phyloP scores from a whole-genome alignment of 2,888 invertebrate species.

The Zaprionus lineosus region DNA sequence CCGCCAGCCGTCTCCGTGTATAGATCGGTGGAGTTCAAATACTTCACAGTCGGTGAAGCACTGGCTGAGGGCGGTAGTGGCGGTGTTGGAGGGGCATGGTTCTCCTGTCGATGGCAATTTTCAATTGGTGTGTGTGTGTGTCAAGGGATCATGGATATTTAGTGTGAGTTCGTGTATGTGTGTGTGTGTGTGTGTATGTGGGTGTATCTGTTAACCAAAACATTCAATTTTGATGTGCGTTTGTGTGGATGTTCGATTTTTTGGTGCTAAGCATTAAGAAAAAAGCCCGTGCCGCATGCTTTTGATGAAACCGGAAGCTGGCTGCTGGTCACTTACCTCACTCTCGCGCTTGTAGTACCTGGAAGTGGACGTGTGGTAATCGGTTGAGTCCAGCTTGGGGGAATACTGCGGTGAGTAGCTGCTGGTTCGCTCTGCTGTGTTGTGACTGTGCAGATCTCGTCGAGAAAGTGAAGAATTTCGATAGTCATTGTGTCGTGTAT shows the following conservation, averaged over 20 bases:
- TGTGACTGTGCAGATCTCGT: conserved; percentile 70
- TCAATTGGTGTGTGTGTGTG: conserved; percentile 48
- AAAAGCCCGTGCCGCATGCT: conserved; percentile 45
- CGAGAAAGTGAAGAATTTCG: conserved; percentile 75
- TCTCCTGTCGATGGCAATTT: conserved; percentile 75
- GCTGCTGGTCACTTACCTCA: conserved; percentile 75
- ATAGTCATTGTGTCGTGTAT: conserved; percentile 81
- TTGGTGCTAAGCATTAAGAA: conserved; percentile 45
- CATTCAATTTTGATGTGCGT: conserved; percentile 55
- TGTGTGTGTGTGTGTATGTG: conserved; percentile 23
- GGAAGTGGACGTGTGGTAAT: conserved; percentile 80
- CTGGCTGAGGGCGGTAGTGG: conserved; percentile 59
- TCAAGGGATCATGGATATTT: conserved; percentile 29
- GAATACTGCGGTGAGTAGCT: conserved; percentile 83
- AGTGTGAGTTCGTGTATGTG: too few species aligned
- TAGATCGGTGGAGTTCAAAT: conserved; percentile 78
- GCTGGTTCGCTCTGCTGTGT: conserved; percentile 72
- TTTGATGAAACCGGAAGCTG: conserved; percentile 5
- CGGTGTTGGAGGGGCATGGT: conserved; percentile 70
- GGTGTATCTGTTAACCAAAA: conserved; percentile 66
- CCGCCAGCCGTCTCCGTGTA: conserved; percentile 73
- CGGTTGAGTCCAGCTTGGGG: conserved; percentile 79
- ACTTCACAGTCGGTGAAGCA: conserved; percentile 78
- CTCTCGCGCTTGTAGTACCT: conserved; percentile 82
- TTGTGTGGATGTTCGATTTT: conserved; percentile 17